Evolutionary conservation across 2,888 invertebrate genomes (phyloP), one percentile per base, ranked within the genome.

Genomic region (Eucera pruinosa): DNA sequence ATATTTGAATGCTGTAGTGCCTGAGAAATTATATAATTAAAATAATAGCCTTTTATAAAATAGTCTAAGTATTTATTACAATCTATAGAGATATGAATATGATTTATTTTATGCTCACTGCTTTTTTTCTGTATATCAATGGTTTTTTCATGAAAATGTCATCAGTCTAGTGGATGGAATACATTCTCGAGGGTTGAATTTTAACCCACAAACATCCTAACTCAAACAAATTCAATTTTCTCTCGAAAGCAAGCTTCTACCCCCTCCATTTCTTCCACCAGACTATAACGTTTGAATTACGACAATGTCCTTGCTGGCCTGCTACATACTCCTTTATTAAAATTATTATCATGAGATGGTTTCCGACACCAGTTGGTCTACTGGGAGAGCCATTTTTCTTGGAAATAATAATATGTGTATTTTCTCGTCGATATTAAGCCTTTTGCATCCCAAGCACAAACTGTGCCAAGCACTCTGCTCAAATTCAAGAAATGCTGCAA

Each of bases 161-260:
- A 20, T 20, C 36, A 20, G 2, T 13, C 11, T 18, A 5, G 13
- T n/a, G 20, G 39, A 64, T 36, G 11, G 36, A 30, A 47, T 47
- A 55, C 18, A 30, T 54, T 36, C 15, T 13, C 9, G 47, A 30
- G 20, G 11, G 11, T 15, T n/a, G 39, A 41, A 30, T 45, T n/a
- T 30, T n/a, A 20, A 50, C 33, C 48, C 33, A 23, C n/a, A 55
- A 23, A 33, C 23, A 48, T 33, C 7, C 25, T 48, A 61, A 48
- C 23, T 61, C 36, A 36, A 55, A 69, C 54, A 54, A 64, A 70
- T 64, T 64, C 64, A 55, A 64, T 70, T 48, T 64, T 55, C 47
- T 61, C 41, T 15, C 15, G 7, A 50, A 43, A 39, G 45, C 25
- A 33, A 41, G 15, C 54, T 39, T 36, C 20, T 7, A 18, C 18